Evolutionary conservation across 1,140 invertebrate genomes (phyloP).

Genomic region (Macrocentrus cingulum): DNA sequence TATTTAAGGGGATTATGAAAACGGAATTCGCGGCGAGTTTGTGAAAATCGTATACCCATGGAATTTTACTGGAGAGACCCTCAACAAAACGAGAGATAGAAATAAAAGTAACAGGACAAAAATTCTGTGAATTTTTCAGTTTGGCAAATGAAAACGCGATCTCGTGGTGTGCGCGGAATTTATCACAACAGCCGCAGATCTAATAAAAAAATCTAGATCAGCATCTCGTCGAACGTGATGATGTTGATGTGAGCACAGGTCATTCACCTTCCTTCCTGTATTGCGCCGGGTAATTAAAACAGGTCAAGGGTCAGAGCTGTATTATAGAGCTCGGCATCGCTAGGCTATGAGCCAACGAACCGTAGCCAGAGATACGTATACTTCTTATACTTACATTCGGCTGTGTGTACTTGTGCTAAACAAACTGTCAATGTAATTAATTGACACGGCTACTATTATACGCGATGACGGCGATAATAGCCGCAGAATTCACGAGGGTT

Average conservation of each 20-base stretch:
- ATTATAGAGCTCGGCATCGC: neutral
- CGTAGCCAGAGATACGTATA: conserved; percentile 2
- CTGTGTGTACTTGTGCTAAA: neutral
- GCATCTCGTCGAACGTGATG: neutral
- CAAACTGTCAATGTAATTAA: conserved; percentile 12
- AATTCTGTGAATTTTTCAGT: too few relatives aligned
- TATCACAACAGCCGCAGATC: neutral
- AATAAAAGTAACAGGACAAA: too few relatives aligned
- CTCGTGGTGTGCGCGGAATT: neutral
- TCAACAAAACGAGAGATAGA: too few relatives aligned
- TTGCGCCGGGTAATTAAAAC: conserved; percentile 20
- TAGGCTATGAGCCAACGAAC: conserved; percentile 9
- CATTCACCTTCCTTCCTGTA: conserved; percentile 11
- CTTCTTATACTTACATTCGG: neutral
- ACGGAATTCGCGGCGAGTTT: conserved; percentile 16
- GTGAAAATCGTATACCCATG: too few relatives aligned
- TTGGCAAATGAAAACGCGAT: neutral
- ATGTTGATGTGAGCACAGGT: neutral
- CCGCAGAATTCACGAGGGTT: too few relatives aligned
- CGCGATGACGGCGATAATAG: too few relatives aligned
- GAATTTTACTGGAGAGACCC: conserved; percentile 4
- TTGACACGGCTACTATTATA: too few relatives aligned
- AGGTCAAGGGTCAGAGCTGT: conserved; percentile 22
- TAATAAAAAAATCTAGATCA: neutral
- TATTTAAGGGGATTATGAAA: conserved; percentile 31